Evolutionary conservation across 2,113 vertebrate species (phyloP).

Genomic region (Lynx canadensis): DNA sequence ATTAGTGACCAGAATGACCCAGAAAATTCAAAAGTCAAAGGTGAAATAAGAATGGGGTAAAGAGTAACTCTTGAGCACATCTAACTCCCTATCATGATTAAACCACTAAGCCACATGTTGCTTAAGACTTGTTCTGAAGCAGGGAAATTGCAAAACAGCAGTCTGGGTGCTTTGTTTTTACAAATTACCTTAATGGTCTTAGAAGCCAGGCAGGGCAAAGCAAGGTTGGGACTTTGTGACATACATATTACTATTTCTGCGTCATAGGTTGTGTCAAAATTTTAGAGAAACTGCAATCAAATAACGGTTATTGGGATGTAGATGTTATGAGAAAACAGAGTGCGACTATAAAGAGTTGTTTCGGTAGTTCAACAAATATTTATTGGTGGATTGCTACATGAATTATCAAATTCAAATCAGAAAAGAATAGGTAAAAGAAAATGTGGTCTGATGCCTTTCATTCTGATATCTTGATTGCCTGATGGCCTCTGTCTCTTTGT

Average conservation of each 20-base stretch:
- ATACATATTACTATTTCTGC: not conserved
- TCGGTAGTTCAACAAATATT: not conserved
- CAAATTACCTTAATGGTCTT: not conserved
- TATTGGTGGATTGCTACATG: not conserved
- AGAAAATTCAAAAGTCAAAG: not conserved
- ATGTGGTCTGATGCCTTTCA: not conserved
- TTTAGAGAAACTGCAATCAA: not conserved
- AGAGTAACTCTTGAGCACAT: not conserved
- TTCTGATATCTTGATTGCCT: not conserved
- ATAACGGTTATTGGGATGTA: not conserved
- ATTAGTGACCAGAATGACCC: not conserved
- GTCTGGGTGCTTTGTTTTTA: not conserved
- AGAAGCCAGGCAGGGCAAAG: not conserved
- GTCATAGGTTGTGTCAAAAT: slow-evolving; percentile 5
- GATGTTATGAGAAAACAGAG: not conserved
- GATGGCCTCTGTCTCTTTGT: not conserved
- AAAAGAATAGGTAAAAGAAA: not conserved
- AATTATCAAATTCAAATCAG: not conserved
- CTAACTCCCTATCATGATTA: not conserved
- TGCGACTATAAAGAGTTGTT: not conserved
- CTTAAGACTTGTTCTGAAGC: slow-evolving; percentile 62
- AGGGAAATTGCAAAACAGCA: slow-evolving; percentile 68
- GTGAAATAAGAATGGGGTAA: not conserved
- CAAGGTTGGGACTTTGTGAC: not conserved
- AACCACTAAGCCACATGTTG: slow-evolving; percentile 41